Conservation (phyloP, 2,113 vertebrate genomes). For the Tichodroma muraria region DNA sequence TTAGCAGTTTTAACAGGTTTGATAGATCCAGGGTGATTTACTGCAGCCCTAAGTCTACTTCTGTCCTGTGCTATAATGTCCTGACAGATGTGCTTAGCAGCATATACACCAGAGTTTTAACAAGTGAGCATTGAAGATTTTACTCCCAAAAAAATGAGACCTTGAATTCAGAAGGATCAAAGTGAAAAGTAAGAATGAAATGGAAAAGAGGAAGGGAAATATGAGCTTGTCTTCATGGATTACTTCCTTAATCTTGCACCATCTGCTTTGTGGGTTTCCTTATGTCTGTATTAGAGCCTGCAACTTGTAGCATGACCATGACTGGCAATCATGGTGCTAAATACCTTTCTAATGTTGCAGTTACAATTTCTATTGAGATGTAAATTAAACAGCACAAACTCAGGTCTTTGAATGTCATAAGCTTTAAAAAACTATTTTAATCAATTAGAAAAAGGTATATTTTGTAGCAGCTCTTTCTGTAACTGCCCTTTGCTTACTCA, state of each 20-base stretch:
- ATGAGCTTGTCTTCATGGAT: neutral
- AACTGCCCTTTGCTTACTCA: neutral
- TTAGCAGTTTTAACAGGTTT: neutral
- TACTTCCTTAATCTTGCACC: neutral
- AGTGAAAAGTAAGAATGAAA: neutral
- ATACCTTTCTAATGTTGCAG: neutral
- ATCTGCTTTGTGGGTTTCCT: neutral
- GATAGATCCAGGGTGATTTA: neutral
- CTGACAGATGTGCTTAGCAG: neutral
- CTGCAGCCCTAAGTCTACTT: neutral
- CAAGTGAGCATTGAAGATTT: neutral
- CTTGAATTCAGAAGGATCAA: neutral
- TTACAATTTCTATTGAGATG: neutral
- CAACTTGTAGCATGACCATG: neutral
- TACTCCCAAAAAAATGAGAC: neutral
- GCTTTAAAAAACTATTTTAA: neutral
- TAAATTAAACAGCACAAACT: neutral
- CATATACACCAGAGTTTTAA: neutral
- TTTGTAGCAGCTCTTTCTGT: neutral
- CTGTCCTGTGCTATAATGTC: neutral
- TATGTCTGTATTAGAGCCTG: neutral
- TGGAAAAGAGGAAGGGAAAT: neutral
- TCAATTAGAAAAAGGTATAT: neutral
- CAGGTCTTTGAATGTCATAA: neutral
- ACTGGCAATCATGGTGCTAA: neutral